These are phyloP conservation scores for Cacatua alba DNA, from an alignment of 2,113 vertebrate genomes.

Conservation along the genomic window DNA sequence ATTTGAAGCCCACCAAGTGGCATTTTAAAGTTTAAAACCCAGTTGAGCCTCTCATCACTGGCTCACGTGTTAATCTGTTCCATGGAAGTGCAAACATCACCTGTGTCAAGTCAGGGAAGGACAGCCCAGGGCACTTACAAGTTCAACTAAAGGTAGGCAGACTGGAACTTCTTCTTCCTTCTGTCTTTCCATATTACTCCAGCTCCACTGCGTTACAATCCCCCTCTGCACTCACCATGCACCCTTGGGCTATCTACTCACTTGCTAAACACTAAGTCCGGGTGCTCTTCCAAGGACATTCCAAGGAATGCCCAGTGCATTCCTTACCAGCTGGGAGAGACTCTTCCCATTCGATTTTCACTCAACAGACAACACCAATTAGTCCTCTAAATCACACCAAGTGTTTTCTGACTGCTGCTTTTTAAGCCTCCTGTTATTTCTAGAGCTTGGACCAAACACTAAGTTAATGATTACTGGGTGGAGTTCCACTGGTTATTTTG, in stretches of 20 bases:
- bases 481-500: slow-evolving; percentile 43
- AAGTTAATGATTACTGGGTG: slow-evolving; percentile 64
- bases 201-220: neutral
- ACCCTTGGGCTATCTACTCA: rapidly evolving
- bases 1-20: rapidly evolving
- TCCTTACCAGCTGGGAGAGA: rapidly evolving
- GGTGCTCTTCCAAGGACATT: neutral
- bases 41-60: neutral
- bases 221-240: rapidly evolving
- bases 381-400: neutral
- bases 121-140: neutral
- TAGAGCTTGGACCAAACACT: neutral
- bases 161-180: neutral
- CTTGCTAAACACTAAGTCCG: rapidly evolving
- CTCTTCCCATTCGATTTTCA: neutral
- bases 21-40: neutral
- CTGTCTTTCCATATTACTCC: neutral
- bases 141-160: neutral
- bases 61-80: rapidly evolving
- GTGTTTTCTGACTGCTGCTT: neutral
- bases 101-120: neutral
- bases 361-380: neutral
- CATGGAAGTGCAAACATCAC: neutral
- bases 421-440: slow-evolving; percentile 14
- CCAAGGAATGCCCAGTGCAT: rapidly evolving